Conservation (phyloP, 2,797 vertebrate species). For the Microhierax caerulescens region DNA sequence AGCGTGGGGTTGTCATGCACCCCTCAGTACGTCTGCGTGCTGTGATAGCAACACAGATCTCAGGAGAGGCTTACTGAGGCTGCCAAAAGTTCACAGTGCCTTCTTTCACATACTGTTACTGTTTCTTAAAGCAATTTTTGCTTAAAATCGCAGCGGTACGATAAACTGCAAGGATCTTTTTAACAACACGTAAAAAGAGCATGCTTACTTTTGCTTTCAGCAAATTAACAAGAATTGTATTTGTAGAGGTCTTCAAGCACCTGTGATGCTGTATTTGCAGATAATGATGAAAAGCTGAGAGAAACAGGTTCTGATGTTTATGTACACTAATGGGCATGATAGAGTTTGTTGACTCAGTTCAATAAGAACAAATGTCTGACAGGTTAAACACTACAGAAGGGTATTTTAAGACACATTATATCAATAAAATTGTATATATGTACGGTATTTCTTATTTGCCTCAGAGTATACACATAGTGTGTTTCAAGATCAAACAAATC, state of each 20-base stretch:
- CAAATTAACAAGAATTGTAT: not conserved
- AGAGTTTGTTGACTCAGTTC: not conserved
- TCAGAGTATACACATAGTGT: not conserved
- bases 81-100: not conserved
- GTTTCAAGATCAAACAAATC: not conserved
- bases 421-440: not conserved
- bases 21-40: not conserved
- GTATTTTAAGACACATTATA: not conserved
- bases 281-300: not conserved
- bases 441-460: not conserved
- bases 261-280: not conserved
- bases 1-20: not conserved
- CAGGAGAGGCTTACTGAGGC: not conserved
- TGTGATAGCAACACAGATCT: rapidly evolving
- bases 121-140: not conserved
- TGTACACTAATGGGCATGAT: not conserved
- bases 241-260: not conserved
- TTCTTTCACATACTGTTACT: not conserved
- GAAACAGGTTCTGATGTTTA: not conserved
- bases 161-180: not conserved
- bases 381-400: not conserved
- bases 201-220: not conserved
- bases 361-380: not conserved
- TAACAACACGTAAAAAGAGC: not conserved
- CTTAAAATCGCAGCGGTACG: not conserved